Percentiles rank a stretch among this genome's conserved stretches.
phyloP scores from a whole-genome alignment of 2,888 invertebrate genomes.

The Nephrotoma guestfalica region DNA sequence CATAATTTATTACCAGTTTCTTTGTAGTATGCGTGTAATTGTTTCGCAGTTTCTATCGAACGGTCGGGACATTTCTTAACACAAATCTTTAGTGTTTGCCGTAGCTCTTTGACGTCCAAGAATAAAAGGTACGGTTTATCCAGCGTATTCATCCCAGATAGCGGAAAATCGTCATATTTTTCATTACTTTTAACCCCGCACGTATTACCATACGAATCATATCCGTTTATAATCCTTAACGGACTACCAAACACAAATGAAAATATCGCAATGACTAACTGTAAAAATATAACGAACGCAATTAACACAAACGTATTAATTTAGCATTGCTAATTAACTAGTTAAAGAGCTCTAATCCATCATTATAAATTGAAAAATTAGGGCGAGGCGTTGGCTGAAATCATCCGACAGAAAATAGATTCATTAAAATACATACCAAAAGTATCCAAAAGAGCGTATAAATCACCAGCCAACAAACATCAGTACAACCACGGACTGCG shows the following conservation, averaged over 20 bases:
- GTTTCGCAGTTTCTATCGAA: slow-evolving; percentile 44
- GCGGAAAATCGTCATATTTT: slow-evolving; percentile 51
- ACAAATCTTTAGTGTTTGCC: slow-evolving; percentile 71
- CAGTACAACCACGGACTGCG: slow-evolving; percentile 59
- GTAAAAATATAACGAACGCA: slow-evolving; percentile 17
- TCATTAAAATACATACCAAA: slow-evolving; percentile 45
- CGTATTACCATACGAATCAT: slow-evolving; percentile 88
- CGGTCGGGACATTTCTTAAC: slow-evolving; percentile 73
- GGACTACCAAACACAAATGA: slow-evolving; percentile 82
- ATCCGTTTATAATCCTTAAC: slow-evolving; percentile 71
- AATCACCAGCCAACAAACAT: slow-evolving; percentile 64
- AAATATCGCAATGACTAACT: slow-evolving; percentile 74
- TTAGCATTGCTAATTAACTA: slow-evolving; percentile 5
- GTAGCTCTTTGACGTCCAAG: slow-evolving; percentile 62
- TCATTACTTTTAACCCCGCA: slow-evolving; percentile 75
- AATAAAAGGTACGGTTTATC: slow-evolving; percentile 71
- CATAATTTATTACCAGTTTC: slow-evolving; percentile 65
- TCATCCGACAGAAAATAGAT: slow-evolving; percentile 1
- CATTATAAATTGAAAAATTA: slow-evolving; percentile 5
- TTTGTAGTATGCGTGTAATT: slow-evolving; percentile 56
- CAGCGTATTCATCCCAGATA: slow-evolving; percentile 67
- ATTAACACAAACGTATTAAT: slow-evolving; percentile 9
- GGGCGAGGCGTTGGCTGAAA: slow-evolving; percentile 6
- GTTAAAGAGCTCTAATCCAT: background rate
- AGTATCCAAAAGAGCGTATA: slow-evolving; percentile 70